Conservation (phyloP, 2,797 vertebrate genomes). For the Telmatherina bonti region DNA sequence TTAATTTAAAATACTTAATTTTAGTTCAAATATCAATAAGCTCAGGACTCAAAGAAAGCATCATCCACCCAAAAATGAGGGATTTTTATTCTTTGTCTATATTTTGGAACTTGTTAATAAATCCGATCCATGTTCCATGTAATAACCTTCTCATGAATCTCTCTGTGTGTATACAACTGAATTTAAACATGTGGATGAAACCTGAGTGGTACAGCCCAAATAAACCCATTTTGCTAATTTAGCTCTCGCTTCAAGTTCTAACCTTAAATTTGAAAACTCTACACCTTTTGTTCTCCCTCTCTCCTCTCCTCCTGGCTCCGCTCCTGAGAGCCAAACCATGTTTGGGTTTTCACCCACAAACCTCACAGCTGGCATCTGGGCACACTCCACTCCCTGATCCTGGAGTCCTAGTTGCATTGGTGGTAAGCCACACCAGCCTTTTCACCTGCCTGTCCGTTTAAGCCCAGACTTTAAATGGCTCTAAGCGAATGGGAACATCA, state of each 20-base stretch:
- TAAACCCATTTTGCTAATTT: background rate
- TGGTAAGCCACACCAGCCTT: slow-evolving; percentile 65
- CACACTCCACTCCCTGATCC: slow-evolving; percentile 44
- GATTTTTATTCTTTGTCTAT: slow-evolving; percentile 42
- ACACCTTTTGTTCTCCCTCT: slow-evolving; percentile 50
- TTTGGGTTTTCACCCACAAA: slow-evolving; percentile 61
- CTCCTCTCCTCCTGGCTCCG: slow-evolving; percentile 27
- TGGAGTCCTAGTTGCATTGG: slow-evolving; percentile 53
- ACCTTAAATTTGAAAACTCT: slow-evolving; percentile 25
- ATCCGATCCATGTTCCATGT: slow-evolving; percentile 13
- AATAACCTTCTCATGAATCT: slow-evolving; percentile 13
- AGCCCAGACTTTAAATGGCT: slow-evolving; percentile 46
- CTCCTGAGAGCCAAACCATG: slow-evolving; percentile 41
- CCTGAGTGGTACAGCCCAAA: background rate
- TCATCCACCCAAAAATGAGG: slow-evolving; percentile 34
- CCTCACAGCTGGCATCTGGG: slow-evolving; percentile 66
- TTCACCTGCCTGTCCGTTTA: slow-evolving; percentile 67
- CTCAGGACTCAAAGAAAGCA: slow-evolving; percentile 9
- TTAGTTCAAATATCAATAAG: slow-evolving; percentile 21
- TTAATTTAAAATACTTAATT: too few species aligned
- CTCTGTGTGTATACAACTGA: background rate
- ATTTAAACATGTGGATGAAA: background rate
- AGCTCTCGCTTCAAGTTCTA: background rate
- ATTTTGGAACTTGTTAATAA: slow-evolving; percentile 31
- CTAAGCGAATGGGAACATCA: slow-evolving; percentile 63